phyloP scores from a whole-genome alignment of 2,797 vertebrate genomes.

The Huso huso region DNA sequence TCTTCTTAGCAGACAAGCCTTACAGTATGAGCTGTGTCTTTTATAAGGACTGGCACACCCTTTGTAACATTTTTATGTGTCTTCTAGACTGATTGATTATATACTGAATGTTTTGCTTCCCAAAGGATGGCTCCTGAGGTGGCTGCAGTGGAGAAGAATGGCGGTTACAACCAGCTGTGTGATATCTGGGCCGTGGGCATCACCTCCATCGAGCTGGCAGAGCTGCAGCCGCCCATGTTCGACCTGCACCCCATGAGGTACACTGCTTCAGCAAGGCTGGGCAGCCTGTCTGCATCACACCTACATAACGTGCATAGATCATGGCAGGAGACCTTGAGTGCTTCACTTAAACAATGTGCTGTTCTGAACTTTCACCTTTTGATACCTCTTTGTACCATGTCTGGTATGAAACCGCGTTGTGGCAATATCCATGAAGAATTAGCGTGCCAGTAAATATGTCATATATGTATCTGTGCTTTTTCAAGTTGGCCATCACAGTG shows the following conservation, averaged over 20 bases:
- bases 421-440: too few relatives aligned
- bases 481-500: too few relatives aligned
- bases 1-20: slow-evolving; percentile 61
- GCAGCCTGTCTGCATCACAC: too few relatives aligned
- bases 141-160: slow-evolving; percentile 93
- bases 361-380: not conserved
- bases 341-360: too few relatives aligned
- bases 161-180: slow-evolving; percentile 94
- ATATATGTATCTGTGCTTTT: too few relatives aligned
- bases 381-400: not conserved
- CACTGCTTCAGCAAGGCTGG: not conserved
- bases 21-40: slow-evolving; percentile 45
- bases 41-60: too few relatives aligned
- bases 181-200: slow-evolving; percentile 98
- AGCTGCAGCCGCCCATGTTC: slow-evolving; percentile 94
- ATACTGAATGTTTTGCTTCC: slow-evolving; percentile 5
- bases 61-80: not conserved
- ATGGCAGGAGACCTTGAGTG: too few relatives aligned
- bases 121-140: slow-evolving; percentile 96
- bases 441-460: too few relatives aligned
- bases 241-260: slow-evolving; percentile 97
- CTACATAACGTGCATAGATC: too few relatives aligned
- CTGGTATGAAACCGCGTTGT: too few relatives aligned
- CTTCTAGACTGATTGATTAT: not conserved
- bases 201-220: slow-evolving; percentile 88